Conservation (phyloP, 2,113 vertebrate species). For the Notothenia rossii region DNA sequence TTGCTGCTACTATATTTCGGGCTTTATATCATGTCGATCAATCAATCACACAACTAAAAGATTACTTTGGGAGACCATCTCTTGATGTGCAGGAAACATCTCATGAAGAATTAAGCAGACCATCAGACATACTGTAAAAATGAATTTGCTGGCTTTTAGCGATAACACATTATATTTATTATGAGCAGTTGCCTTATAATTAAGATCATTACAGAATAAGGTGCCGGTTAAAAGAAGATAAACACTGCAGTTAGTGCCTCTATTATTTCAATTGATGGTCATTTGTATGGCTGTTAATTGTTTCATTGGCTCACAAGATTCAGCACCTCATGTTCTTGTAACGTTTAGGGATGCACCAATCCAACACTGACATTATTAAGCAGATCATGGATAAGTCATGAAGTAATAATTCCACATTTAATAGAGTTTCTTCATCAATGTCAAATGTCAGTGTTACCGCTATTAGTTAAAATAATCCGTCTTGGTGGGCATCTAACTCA, state of each 20-base stretch:
- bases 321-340: neutral
- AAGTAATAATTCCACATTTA: neutral
- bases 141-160: neutral
- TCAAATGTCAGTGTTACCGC: neutral
- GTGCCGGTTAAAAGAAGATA: slow-evolving; percentile 10
- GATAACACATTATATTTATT: slow-evolving; percentile 1
- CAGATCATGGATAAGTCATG: neutral
- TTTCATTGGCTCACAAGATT: neutral
- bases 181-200: slow-evolving; percentile 13
- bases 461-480: slow-evolving; percentile 1
- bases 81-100: slow-evolving; percentile 17
- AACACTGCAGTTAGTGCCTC: slow-evolving; percentile 32
- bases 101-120: slow-evolving; percentile 1
- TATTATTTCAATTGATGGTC: slow-evolving; percentile 6
- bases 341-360: neutral
- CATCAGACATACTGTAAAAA: slow-evolving; percentile 27
- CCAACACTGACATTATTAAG: neutral
- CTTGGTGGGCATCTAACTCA: neutral
- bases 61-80: neutral
- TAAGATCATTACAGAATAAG: slow-evolving; percentile 30
- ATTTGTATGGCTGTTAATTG: neutral
- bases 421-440: neutral
- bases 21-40: slow-evolving; percentile 44
- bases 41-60: slow-evolving; percentile 14
- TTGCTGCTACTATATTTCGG: slow-evolving; percentile 43